Base-by-base conservation (phyloP, 2,797 vertebrate species). In the Anas bahamensis region DNA sequence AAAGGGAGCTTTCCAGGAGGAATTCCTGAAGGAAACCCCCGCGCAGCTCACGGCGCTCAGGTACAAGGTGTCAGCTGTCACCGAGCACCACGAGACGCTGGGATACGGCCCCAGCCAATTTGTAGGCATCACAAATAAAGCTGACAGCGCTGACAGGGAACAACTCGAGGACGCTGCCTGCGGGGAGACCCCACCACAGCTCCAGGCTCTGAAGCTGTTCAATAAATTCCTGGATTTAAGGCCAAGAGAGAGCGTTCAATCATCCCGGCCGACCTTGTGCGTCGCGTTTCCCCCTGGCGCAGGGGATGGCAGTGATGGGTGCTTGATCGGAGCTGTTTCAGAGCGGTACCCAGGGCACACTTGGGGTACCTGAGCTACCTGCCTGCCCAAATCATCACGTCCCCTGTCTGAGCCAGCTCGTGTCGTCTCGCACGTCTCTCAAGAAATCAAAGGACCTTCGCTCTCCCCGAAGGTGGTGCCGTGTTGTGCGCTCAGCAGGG, bases 191-290 rank as follows among this genome's bases (percentile, higher is more conserved):
- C 89, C 84, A 31, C 24, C 0, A 4, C 50, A 69, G 91, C 55
- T 55, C 24, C 82, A 82, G 59, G 31, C 16, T 50, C 86, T 59
- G 72, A 70, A 66, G 80, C 48, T 64, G 76, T 73, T 85, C 93
- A 68, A 87, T 89, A 90, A 90, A 93, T 87, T 79, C 69, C 76
- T 21, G 75, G 26, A 55, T 88, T 84, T 76, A 71, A 93, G 39
- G 48, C 89, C 33, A 9, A 48, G 52, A 89, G 84, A 53, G 84
- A 76, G 52, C 26, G 1, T 85, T 94, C 87, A 72, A 60, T 94
- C 87, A 90, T 56, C 42, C 65, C 24, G 52, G 52, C 75, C 76
- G 82, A 90, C 81, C 91, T 89, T 31, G 19, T 66, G 72, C 79
- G 8, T 72, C 4, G 5, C 33, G 22, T 35, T 44, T 44, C 29